Evolutionary conservation across 2,797 vertebrate species (phyloP), one percentile per base, ranked within the genome.

Genomic region (Coreius guichenoti): DNA sequence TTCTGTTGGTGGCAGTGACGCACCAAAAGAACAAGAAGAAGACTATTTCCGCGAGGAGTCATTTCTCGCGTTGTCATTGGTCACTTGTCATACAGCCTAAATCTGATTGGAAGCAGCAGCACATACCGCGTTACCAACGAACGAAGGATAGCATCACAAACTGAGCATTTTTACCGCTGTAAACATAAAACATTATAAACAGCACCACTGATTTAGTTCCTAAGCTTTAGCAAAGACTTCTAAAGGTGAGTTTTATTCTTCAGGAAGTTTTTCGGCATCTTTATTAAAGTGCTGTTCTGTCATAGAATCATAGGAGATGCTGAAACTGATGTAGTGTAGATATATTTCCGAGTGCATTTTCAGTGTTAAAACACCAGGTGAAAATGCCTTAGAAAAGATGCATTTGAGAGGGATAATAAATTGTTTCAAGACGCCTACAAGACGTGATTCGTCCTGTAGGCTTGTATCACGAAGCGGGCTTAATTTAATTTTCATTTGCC

Each of bases 51-150:
- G 49, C 26, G 49, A 45, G 11, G 51, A 4, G 70, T 45, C 0
- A 56, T 58, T 69, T 47, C 36, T 79, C 65, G 49, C 13, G 13
- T 47, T 78, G 8, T 70, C 36, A 79, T 79, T 70, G 83, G 83
- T 14, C 70, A 5, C 3, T 23, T 36, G n/a, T 61, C 13, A n/a
- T 9, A 17, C 3, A 45, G 51, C 13, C 21, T 47, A 4, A 8
- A 33, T 70, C 51, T 72, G 75, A 84, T 84, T 84, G 65, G 39
- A 2, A 9, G 83, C 75, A 12, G 51, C 7, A 78, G 49, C 43
- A 16, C 31, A 39, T 8, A 69, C 19, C 11, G 9, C 8, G 12
- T 76, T 49, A 7, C 7, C 21, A 63, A 36, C 21, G 56, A 33
- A 13, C 81, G 47, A 12, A 14, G 21, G 26, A 2, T 2, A 56